Conservation (phyloP, 2,888 invertebrate genomes). For the Zygogramma bicolorata region DNA sequence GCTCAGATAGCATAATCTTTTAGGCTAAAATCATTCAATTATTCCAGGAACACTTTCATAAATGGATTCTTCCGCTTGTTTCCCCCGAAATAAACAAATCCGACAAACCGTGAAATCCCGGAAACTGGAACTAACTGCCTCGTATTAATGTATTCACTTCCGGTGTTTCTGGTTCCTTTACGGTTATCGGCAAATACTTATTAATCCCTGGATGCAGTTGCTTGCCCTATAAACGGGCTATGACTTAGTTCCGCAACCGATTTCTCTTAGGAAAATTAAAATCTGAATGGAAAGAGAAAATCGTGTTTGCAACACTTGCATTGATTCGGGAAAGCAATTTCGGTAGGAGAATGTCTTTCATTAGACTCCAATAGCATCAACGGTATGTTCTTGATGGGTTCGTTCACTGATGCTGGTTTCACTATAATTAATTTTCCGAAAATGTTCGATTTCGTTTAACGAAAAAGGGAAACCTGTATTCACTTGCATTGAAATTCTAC, state of each 20-base stretch:
- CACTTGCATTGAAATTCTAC: no score
- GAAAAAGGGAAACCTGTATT: no score
- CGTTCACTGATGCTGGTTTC: background rate
- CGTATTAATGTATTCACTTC: background rate
- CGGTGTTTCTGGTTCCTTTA: background rate
- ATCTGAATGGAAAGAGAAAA: background rate
- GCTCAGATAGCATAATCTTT: no score
- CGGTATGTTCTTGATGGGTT: background rate
- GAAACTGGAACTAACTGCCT: background rate
- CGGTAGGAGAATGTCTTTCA: background rate
- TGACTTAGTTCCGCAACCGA: background rate
- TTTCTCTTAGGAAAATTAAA: background rate
- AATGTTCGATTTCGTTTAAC: no score
- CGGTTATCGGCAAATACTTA: background rate
- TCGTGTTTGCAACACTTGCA: background rate
- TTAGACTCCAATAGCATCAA: background rate
- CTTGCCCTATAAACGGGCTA: background rate
- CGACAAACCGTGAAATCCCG: background rate
- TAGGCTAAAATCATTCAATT: background rate
- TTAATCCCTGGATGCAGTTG: background rate
- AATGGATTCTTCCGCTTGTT: background rate
- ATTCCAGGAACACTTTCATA: background rate
- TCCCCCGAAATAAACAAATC: background rate
- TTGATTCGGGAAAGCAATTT: background rate
- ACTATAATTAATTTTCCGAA: no score